These are phyloP conservation scores for Enteromius mattozi DNA, from an alignment of 2,797 vertebrate genomes.

Conservation along the genomic window DNA sequence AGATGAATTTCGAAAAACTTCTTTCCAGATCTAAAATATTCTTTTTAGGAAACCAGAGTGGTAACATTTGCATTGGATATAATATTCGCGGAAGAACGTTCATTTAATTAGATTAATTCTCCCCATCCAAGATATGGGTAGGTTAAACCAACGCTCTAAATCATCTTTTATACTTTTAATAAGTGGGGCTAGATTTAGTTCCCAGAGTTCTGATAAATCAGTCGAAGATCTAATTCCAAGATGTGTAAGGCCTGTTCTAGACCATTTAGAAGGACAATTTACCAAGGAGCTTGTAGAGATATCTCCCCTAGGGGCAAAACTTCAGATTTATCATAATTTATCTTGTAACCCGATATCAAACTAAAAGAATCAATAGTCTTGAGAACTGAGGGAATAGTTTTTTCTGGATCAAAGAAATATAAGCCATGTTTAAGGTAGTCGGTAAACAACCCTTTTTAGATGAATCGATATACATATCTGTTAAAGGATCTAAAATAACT, in stretches of 20 bases:
- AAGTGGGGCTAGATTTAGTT: neutral
- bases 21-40: neutral
- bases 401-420: neutral
- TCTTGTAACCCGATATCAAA: neutral
- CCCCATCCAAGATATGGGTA: neutral
- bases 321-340: constrained; percentile 9
- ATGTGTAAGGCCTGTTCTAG: no score
- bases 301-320: neutral
- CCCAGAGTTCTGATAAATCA: neutral
- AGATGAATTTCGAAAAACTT: neutral
- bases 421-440: neutral
- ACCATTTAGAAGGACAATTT: neutral
- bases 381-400: neutral
- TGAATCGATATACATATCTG: neutral
- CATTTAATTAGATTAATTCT: neutral
- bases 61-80: neutral
- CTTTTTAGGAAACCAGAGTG: neutral
- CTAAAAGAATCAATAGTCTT: constrained; percentile 6
- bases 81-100: neutral
- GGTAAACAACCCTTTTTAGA: neutral
- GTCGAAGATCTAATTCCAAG: neutral
- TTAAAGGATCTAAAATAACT: neutral
- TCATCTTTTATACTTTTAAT: neutral
- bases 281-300: neutral
- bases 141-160: neutral